Evolutionary conservation across 2,797 vertebrate genomes (phyloP).

Genomic region (Neoniphon sammara): DNA sequence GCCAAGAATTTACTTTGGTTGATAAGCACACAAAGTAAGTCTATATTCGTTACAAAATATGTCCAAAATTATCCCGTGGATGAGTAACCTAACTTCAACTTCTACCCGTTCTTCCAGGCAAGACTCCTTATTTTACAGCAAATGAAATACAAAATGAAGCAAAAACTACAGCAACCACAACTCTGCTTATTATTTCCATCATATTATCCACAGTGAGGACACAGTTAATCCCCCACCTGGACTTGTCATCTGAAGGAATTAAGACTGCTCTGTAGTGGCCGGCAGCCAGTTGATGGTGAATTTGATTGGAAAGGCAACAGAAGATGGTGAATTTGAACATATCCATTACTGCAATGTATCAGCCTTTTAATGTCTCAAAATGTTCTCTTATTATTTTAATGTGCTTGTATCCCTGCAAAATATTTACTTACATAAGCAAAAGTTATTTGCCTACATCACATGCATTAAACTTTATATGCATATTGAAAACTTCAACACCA

Average conservation of each 20-base stretch:
- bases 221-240: conserved; percentile 75
- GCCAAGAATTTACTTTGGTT: background rate
- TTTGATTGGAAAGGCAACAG: conserved; percentile 14
- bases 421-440: background rate
- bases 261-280: conserved; percentile 50
- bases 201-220: conserved; percentile 54
- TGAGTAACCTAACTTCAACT: background rate
- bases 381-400: background rate
- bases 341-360: conserved; percentile 25
- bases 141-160: conserved; percentile 6
- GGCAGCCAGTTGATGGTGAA: conserved; percentile 49
- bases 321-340: background rate
- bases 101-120: conserved; percentile 16
- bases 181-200: conserved; percentile 41
- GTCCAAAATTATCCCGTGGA: conserved; percentile 1
- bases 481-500: conserved; percentile 7
- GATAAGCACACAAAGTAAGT: background rate
- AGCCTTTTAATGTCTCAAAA: conserved; percentile 18
- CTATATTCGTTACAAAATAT: background rate
- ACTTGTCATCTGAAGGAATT: conserved; percentile 74
- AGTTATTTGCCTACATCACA: background rate
- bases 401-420: background rate
- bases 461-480: background rate
- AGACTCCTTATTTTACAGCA: background rate
- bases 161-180: conserved; percentile 9